Evolutionary conservation across 2,888 invertebrate species (phyloP).

Genomic region (Dolichomitus sp.): DNA sequence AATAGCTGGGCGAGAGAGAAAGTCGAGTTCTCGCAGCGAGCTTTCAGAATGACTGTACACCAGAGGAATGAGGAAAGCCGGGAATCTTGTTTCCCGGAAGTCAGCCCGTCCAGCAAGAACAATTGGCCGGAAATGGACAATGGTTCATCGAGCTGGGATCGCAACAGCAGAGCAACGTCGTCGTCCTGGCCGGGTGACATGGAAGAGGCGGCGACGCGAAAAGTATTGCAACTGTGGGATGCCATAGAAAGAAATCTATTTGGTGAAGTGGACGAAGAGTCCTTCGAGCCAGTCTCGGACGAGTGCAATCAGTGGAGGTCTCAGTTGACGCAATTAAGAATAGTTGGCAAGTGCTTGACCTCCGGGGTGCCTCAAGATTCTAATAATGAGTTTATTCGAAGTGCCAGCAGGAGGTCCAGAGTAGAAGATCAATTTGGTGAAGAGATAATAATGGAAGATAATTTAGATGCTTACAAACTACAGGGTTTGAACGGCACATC

Average conservation of each 20-base stretch:
- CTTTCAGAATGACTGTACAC: constrained; percentile 63
- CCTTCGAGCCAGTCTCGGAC: constrained; percentile 71
- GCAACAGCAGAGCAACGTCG: constrained; percentile 70
- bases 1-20: constrained; percentile 46
- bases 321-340: constrained; percentile 80
- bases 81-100: constrained; percentile 44
- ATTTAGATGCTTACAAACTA: background rate
- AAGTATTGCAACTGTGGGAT: constrained; percentile 79
- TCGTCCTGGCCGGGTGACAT: constrained; percentile 81
- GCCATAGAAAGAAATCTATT: constrained; percentile 80
- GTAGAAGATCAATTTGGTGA: constrained; percentile 38
- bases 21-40: constrained; percentile 7
- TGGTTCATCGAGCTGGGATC: constrained; percentile 73
- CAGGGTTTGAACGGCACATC: constrained; percentile 30
- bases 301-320: constrained; percentile 83
- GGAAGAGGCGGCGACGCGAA: constrained; percentile 77
- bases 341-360: constrained; percentile 72
- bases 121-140: constrained; percentile 69
- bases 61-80: constrained; percentile 60
- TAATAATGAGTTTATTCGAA: constrained; percentile 28
- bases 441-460: constrained; percentile 63
- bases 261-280: constrained; percentile 73
- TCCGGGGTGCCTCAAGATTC: constrained; percentile 9
- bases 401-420: constrained; percentile 36
- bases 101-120: constrained; percentile 58